phyloP scores from a whole-genome alignment of 2,113 vertebrate species.

The Salvelinus namaycush region DNA sequence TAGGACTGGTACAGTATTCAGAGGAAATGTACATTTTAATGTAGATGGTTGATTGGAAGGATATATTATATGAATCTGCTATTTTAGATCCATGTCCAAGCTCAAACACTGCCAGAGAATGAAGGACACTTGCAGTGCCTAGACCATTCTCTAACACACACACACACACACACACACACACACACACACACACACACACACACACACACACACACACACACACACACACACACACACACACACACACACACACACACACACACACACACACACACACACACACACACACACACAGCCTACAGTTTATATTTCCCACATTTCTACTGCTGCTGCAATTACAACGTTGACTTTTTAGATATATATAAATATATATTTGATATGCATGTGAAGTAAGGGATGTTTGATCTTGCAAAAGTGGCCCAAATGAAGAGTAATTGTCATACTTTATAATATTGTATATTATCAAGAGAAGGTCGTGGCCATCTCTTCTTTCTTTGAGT shows the following conservation, averaged over 20 bases:
- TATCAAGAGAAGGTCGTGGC: too few species aligned
- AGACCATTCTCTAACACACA: neutral
- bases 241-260: too few species aligned
- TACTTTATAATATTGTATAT: neutral
- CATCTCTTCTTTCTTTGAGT: neutral
- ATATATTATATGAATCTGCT: neutral
- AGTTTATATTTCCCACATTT: neutral
- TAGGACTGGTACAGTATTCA: neutral
- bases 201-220: neutral
- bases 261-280: neutral
- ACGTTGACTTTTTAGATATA: neutral
- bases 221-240: neutral
- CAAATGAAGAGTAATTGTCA: constrained; percentile 4
- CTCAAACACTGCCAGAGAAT: neutral
- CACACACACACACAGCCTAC: neutral
- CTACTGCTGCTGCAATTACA: neutral
- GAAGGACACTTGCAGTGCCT: neutral
- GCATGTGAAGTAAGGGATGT: constrained; percentile 38
- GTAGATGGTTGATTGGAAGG: constrained; percentile 1
- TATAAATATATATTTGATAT: constrained; percentile 19
- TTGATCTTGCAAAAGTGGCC: neutral
- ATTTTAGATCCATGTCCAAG: neutral
- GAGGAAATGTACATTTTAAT: constrained; percentile 2
- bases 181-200: too few species aligned
- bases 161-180: neutral